A percentile compares a stretch with the other conserved stretches of the same genome.
These are phyloP conservation scores for Tribolium castaneum DNA, from an alignment of 1,140 invertebrate species.

Conservation along the genomic window DNA sequence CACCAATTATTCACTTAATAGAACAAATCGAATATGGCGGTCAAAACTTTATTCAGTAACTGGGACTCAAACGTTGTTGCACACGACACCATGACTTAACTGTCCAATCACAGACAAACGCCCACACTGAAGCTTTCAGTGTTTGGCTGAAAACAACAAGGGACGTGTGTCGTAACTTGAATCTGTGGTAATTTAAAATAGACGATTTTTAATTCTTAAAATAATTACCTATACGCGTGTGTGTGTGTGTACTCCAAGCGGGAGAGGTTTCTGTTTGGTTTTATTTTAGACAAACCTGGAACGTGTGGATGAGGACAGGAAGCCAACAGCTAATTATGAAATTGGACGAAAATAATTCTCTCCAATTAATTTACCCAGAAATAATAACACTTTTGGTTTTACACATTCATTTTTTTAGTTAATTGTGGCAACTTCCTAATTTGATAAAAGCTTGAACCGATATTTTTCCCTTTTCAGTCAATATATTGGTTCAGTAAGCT, in stretches of 20 bases:
- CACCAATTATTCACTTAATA: slow-evolving; percentile 12
- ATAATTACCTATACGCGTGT: slow-evolving; percentile 51
- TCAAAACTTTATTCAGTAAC: slow-evolving; percentile 38
- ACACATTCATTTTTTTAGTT: too few relatives aligned
- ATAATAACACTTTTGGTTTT: not conserved
- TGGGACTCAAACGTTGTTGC: slow-evolving; percentile 17
- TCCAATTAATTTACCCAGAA: not conserved
- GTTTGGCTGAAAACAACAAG: not conserved
- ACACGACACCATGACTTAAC: slow-evolving; percentile 27
- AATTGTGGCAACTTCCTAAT: too few relatives aligned
- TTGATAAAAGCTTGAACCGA: too few relatives aligned
- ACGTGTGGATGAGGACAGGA: not conserved
- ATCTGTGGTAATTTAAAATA: slow-evolving; percentile 36
- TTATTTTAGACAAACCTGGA: slow-evolving; percentile 35
- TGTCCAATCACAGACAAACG: slow-evolving; percentile 19
- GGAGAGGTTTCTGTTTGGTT: slow-evolving; percentile 42
- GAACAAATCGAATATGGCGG: slow-evolving; percentile 29
- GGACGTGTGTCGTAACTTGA: slow-evolving; percentile 38
- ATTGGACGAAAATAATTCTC: not conserved
- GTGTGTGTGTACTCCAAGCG: slow-evolving; percentile 37
- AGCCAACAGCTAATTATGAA: not conserved
- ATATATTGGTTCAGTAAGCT: too few relatives aligned
- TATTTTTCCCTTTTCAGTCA: too few relatives aligned
- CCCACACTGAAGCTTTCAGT: not conserved
- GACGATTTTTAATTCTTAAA: slow-evolving; percentile 52